These are phyloP conservation scores for Siniperca obscura DNA, from an alignment of 2,797 vertebrate species.

Conservation along the genomic window DNA sequence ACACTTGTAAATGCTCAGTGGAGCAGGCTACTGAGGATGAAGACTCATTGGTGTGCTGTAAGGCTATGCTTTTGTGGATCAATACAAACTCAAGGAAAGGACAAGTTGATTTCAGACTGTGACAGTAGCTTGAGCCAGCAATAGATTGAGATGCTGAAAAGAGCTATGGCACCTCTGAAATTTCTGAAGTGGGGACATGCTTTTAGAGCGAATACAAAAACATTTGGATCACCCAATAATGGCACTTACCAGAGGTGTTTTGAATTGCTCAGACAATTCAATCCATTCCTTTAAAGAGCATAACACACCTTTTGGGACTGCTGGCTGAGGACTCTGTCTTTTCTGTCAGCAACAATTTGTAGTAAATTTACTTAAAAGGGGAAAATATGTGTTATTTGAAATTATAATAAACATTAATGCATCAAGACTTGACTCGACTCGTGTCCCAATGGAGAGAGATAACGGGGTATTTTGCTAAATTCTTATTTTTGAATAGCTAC, in stretches of 20 bases:
- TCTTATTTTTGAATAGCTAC: constrained; percentile 25
- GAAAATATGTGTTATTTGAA: constrained; percentile 20
- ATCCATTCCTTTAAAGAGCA: constrained; percentile 42
- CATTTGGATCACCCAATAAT: constrained; percentile 62
- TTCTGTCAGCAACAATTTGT: constrained; percentile 15
- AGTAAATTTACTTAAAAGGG: background rate
- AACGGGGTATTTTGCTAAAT: constrained; percentile 31
- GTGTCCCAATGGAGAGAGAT: constrained; percentile 20
- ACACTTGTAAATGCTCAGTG: constrained; percentile 68
- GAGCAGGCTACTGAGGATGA: constrained; percentile 55
- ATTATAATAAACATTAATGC: constrained; percentile 34
- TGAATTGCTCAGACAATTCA: constrained; percentile 59
- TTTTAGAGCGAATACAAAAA: constrained; percentile 62
- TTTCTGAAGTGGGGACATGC: constrained; percentile 47
- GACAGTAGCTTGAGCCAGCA: constrained; percentile 59
- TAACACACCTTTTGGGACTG: constrained; percentile 12
- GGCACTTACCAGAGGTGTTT: constrained; percentile 60
- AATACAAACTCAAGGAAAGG: constrained; percentile 70
- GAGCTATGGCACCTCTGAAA: constrained; percentile 49
- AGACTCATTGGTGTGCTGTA: constrained; percentile 48
- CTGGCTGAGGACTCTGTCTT: constrained; percentile 23
- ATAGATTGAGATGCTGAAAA: constrained; percentile 61
- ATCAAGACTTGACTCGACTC: constrained; percentile 29
- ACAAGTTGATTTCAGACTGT: constrained; percentile 74
- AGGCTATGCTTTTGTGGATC: constrained; percentile 67